Evolutionary conservation across 2,888 invertebrate species (phyloP), one percentile per base, ranked within the genome.

Genomic region (Oscheius sp.): DNA sequence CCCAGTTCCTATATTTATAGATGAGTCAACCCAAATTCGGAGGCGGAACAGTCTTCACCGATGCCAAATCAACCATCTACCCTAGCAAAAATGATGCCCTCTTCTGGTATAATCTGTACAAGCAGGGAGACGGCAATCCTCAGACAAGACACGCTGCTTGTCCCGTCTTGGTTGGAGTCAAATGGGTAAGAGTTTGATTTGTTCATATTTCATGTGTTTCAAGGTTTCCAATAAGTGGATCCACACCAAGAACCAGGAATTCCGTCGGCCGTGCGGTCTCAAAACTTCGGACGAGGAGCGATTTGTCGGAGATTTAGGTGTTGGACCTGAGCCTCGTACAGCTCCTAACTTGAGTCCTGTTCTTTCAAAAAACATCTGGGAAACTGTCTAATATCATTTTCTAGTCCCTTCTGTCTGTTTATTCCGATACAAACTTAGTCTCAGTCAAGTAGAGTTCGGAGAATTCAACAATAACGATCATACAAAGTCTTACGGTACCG

Each of bases 41-140:
- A 2, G 99, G 99, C n/a, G 96, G 96, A 7, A 99, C 99, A 0
- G 99, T 97, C 29, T 99, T 99, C 90, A 95, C 97, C 0, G 93
- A 93, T 79, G 92, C 96, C 48, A 94, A 94, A 29, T 92, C 94
- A 33, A 93, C 95, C 48, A 90, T 98, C 73, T 94, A 93, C 92
- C 98, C 98, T 0, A 92, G 92, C 87, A 95, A 94, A 88, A 94
- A 96, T n/a, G 92, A 94, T 29, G 96, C 97, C 9, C 95, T 95
- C 2, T 96, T 96, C 91, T 98, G 98, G 98, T 93, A 94, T 90
- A 98, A 98, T 91, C 92, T 98, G 80, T 93, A 94, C 90, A 93
- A 93, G 2, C 95, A 93, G 80, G 96, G 97, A 0, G 95, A 96
- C 85, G 96, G 96, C 4, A 95, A 97, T 91, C 92, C 93, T 82